Percentiles rank a stretch among this genome's conserved stretches.
Evolutionary conservation across 2,113 vertebrate species (phyloP).

Genomic region (Tupaia tana): DNA sequence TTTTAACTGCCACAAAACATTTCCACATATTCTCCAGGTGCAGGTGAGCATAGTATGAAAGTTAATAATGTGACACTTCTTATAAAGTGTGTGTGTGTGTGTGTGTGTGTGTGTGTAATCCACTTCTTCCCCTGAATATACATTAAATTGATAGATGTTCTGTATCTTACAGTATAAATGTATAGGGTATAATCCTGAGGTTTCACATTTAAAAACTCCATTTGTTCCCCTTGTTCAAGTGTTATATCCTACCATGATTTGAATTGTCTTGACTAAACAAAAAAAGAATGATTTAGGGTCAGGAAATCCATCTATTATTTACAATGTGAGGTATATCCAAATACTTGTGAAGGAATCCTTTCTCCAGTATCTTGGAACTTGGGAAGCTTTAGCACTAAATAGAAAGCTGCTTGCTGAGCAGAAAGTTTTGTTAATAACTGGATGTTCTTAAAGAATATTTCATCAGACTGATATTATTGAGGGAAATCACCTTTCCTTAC

Average conservation of each 20-base stretch:
- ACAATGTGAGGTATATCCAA: not conserved
- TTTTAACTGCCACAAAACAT: not conserved
- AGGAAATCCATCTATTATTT: conserved; percentile 25
- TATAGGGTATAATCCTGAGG: not conserved
- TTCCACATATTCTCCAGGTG: not conserved
- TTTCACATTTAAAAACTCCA: not conserved
- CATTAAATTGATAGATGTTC: not conserved
- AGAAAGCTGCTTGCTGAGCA: not conserved
- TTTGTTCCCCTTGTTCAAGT: not conserved
- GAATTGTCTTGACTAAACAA: not conserved
- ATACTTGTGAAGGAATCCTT: not conserved
- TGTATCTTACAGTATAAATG: not conserved
- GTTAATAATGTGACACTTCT: not conserved
- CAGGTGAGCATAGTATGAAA: not conserved
- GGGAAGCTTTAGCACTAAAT: not conserved
- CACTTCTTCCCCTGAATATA: not conserved
- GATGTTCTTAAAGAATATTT: conserved; percentile 17
- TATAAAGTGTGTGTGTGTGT: not conserved
- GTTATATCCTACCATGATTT: not conserved
- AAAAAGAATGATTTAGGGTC: conserved; percentile 1
- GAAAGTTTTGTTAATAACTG: not conserved
- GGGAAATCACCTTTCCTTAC: not conserved
- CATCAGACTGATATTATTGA: not conserved
- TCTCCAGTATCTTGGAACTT: not conserved
- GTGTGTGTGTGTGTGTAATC: not conserved